Percentiles rank a stretch among this genome's conserved stretches.
These are phyloP conservation scores for Dipodomys spectabilis DNA, from an alignment of 2,113 vertebrate genomes.

Conservation along the genomic window DNA sequence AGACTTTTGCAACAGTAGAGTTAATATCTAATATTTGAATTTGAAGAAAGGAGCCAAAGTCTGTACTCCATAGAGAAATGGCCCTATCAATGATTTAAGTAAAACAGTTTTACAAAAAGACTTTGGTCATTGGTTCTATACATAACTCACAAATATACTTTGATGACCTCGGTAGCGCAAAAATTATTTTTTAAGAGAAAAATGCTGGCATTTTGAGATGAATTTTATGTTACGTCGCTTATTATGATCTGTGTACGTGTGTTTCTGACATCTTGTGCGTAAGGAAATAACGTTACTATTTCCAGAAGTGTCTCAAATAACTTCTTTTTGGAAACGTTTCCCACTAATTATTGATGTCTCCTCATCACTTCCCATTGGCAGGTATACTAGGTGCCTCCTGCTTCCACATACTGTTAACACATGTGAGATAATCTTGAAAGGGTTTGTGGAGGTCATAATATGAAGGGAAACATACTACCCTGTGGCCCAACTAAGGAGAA, in stretches of 20 bases:
- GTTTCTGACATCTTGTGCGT: slow-evolving; percentile 77
- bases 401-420: slow-evolving; percentile 5
- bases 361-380: slow-evolving; percentile 80
- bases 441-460: neutral
- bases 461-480: neutral
- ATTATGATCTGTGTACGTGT: slow-evolving; percentile 70
- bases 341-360: slow-evolving; percentile 79
- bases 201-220: slow-evolving; percentile 38
- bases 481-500: neutral
- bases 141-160: neutral
- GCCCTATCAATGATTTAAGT: slow-evolving; percentile 47
- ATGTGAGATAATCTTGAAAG: slow-evolving; percentile 14
- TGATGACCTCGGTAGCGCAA: slow-evolving; percentile 30
- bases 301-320: slow-evolving; percentile 83
- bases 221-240: slow-evolving; percentile 75
- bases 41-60: slow-evolving; percentile 76
- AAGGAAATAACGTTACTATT: slow-evolving; percentile 85
- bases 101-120: slow-evolving; percentile 73
- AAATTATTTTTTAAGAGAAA: neutral
- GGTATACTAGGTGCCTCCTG: slow-evolving; percentile 46
- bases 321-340: slow-evolving; percentile 86
- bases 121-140: slow-evolving; percentile 35
- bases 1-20: slow-evolving; percentile 28
- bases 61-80: slow-evolving; percentile 52
- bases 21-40: slow-evolving; percentile 73